Base-by-base conservation (phyloP, 2,888 invertebrate genomes). In the Uropetala carovei region DNA sequence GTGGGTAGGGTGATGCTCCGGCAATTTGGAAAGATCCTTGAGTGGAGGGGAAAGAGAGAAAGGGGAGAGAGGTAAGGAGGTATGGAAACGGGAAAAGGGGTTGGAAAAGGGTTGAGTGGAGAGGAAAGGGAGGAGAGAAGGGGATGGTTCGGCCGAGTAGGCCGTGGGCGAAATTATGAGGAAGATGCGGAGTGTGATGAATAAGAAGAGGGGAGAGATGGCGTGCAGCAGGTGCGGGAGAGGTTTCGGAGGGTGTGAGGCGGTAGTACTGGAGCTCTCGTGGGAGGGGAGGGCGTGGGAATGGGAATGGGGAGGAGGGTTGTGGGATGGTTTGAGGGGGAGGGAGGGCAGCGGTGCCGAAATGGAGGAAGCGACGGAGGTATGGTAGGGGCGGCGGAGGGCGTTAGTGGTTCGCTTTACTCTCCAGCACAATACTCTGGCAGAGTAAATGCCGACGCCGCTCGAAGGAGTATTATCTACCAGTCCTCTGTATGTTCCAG, bases 121-220 rank as follows among this genome's bases (percentile, higher is more conserved):
- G 81, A 9, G 14, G 81, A 30, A 10, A 30, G 43, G 43, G 82
- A 4, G 43, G 82, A 14, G 30, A 43, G 27, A 30, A 43, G 57
- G 83, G 18, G 5, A 16, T 56, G 83, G 83, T 83, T 57, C 83
- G 83, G 18, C 56, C n/a, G 57, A 56, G 56, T 43, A 83, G 43
- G 83, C 83, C 56, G 83, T 16, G 83, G 83, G 83, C 83, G 83
- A 83, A 83, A 83, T 83, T 83, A 83, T 83, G 83, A 83, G 83
- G 83, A 83, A 83, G 83, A 83, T 83, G 83, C 56, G 83, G 83
- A 83, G 83, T 83, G 83, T 83, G 83, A 83, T 83, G 83, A 83
- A 83, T 83, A 83, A 83, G 83, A 83, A 83, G 83, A 27, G 57
- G 57, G 43, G 83, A 57, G 83, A 57, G 83, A 9, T n/a, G 30